Evolutionary conservation across 2,113 vertebrate genomes (phyloP), one percentile per base, ranked within the genome.

Genomic region (Puma concolor): DNA sequence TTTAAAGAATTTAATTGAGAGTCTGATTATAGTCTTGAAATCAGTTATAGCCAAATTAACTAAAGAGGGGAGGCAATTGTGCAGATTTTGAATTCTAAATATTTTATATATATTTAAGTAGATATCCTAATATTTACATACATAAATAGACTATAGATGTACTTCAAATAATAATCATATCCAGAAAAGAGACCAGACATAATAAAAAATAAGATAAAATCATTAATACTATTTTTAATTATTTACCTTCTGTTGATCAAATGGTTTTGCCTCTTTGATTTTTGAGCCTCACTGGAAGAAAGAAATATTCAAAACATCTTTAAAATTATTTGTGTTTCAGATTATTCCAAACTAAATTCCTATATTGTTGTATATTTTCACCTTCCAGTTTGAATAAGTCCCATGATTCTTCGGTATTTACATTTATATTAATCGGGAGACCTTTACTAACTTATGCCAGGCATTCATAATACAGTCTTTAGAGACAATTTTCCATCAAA

Each of bases 391-490:
- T 94, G 48, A 96, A 48, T n/a, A 96, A 72, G 2, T 31, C 36
- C 67, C 87, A 1, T 27, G 3, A 41, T 48, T 31, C 5, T 21
- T 96, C 89, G 12, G 36, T 57, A 82, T 94, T 52, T 96, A 15
- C 0, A 31, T 44, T 94, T 92, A 54, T 71, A 83, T 96, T 91
- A 83, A 92, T 83, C 52, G 38, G 2, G 69, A 95, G 94, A 84
- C 41, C 74, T 94, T 94, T 31, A 48, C 31, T 97, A 80, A 41
- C 15, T 92, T 6, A 36, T 57, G 94, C 89, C 90, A 93, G 57
- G 14, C 85, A 88, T 72, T 97, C 87, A 36, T 50, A 84, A 50
- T 48, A 85, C 33, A 52, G 27, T 96, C 91, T 93, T 97, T 97
- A 64, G 48, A 72, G 74, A 21, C 31, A 67, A 44, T 44, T 87